Evolutionary conservation across 1,140 invertebrate genomes (phyloP), one percentile per base, ranked within the genome.

Genomic region (Dryas iulia): DNA sequence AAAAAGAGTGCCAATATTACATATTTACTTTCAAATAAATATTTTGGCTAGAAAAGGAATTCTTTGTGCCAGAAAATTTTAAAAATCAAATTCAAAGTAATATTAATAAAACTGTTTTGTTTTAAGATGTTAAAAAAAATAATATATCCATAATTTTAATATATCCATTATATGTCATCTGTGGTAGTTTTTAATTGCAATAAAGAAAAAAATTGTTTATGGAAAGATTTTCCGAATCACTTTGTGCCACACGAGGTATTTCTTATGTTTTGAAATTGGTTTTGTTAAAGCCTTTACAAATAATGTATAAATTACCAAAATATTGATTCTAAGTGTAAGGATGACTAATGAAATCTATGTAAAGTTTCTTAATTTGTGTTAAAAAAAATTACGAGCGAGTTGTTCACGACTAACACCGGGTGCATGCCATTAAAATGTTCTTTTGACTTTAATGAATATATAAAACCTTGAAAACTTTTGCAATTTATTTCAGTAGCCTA

Each of bases 401-500:
- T 68, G 2, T 56, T 23, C 23, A 61, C 52, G 59, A 68, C 23
- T 31, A 61, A 64, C 28, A 69, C 71, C 71, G 68, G 71, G 73
- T 72, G 66, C 64, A 68, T 71, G 66, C 58, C 59, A 67, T 71
- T 65, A 59, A 69, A 63, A 54, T 53, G 25, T 74, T 71, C 62
- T 31, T 71, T 58, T 59, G 67, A 65, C 64, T 47, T 59, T 47
- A 10, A 47, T 47, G 18, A 47, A 28, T 63, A 63, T 59, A 66
- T 63, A 59, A 39, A 65, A 65, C 62, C 62, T 65, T 57, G 35
- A 63, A 33, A 47, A 53, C 30, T 21, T 59, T 35, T 66, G 18
- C 28, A 64, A 52, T 77, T 59, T 39, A 39, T 70, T 79, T 79
- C 72, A 83, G 76, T 23, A 47, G 63, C 33, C 58, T 67, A 65